Evolutionary conservation across 2,888 invertebrate genomes (phyloP).

Genomic region (Rotaria magnacalcarata): DNA sequence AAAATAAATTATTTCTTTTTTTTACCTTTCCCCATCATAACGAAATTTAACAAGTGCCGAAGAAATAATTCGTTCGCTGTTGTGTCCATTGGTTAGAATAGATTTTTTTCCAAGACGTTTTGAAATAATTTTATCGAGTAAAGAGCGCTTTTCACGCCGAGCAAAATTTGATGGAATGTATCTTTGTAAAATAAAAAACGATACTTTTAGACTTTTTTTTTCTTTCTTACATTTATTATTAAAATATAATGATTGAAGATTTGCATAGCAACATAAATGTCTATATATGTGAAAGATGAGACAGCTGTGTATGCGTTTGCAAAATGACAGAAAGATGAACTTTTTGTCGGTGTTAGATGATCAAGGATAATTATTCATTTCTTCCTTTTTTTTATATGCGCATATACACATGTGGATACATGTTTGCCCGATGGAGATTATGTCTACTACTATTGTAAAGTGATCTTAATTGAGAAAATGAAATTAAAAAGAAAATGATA

Average conservation of each 20-base stretch:
- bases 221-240: neutral
- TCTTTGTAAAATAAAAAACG: neutral
- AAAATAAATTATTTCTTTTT: slow-evolving; percentile 33
- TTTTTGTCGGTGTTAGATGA: neutral
- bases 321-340: slow-evolving; percentile 16
- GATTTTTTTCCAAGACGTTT: neutral
- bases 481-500: neutral
- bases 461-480: neutral
- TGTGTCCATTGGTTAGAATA: neutral
- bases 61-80: neutral
- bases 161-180: slow-evolving; percentile 35
- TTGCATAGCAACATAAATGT: neutral
- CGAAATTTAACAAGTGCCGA: slow-evolving; percentile 47
- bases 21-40: slow-evolving; percentile 45
- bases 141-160: slow-evolving; percentile 34
- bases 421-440: neutral
- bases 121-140: slow-evolving; percentile 29
- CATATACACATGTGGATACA: no score
- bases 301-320: neutral
- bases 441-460: neutral
- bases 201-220: no score
- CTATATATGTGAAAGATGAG: slow-evolving; percentile 11
- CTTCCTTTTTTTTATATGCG: neutral
- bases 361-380: slow-evolving; percentile 7
- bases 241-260: neutral